Conservation (phyloP, 2,888 invertebrate genomes). For the Agrochola circellaris region DNA sequence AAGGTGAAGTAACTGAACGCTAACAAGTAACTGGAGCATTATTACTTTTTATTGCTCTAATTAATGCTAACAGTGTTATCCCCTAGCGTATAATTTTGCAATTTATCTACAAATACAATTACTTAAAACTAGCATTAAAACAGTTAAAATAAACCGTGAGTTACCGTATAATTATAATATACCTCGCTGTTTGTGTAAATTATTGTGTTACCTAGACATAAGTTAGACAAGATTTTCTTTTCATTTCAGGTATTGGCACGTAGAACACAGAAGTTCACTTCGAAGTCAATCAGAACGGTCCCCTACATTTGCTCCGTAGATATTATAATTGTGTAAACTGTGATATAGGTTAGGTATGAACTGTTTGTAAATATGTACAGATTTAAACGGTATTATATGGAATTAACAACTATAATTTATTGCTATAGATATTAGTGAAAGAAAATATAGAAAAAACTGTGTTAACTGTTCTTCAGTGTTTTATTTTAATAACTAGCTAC, state of each 20-base stretch:
- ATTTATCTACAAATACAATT: slow-evolving; percentile 50
- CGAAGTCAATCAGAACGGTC: slow-evolving; percentile 55
- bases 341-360: slow-evolving; percentile 70
- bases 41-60: slow-evolving; percentile 35
- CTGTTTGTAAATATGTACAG: slow-evolving; percentile 80
- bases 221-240: slow-evolving; percentile 44
- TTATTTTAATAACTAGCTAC: slow-evolving; percentile 48
- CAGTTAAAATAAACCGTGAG: slow-evolving; percentile 42
- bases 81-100: slow-evolving; percentile 57
- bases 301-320: slow-evolving; percentile 65
- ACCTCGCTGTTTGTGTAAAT: slow-evolving; percentile 17
- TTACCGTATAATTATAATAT: slow-evolving; percentile 21
- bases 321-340: slow-evolving; percentile 65
- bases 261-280: slow-evolving; percentile 41
- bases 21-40: slow-evolving; percentile 27
- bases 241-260: slow-evolving; percentile 64
- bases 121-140: slow-evolving; percentile 31
- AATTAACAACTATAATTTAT: slow-evolving; percentile 80
- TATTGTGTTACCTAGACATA: slow-evolving; percentile 35
- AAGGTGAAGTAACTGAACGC: slow-evolving; percentile 18
- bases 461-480: slow-evolving; percentile 75
- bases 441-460: slow-evolving; percentile 79
- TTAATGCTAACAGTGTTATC: slow-evolving; percentile 33
- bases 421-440: slow-evolving; percentile 77
- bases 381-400: slow-evolving; percentile 63